Percentiles rank a stretch among this genome's conserved stretches.
phyloP scores from a whole-genome alignment of 1,140 invertebrate genomes.

The Zaprionus capensis region DNA sequence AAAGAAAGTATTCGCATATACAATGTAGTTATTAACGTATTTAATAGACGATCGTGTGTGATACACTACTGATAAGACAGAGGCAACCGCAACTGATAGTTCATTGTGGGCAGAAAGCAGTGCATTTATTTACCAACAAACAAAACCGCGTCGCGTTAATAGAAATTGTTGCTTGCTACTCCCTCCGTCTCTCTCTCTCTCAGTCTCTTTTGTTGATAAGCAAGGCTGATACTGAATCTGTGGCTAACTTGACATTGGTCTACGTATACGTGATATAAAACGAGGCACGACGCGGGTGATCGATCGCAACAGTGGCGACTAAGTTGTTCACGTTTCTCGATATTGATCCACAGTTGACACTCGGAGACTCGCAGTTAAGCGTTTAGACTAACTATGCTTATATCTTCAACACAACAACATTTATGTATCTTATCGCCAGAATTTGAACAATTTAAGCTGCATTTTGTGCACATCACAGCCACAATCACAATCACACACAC shows the following conservation, averaged over 20 bases:
- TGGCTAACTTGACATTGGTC: slow-evolving; percentile 32
- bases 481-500: slow-evolving; percentile 38
- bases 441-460: slow-evolving; percentile 77
- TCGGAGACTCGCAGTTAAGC: slow-evolving; percentile 15
- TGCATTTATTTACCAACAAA: slow-evolving; percentile 45
- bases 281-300: slow-evolving; percentile 14
- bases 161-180: not conserved
- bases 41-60: not conserved
- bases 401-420: slow-evolving; percentile 31
- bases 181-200: not conserved
- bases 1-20: not conserved
- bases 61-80: slow-evolving; percentile 12
- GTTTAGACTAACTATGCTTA: slow-evolving; percentile 17
- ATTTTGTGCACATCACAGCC: slow-evolving; percentile 65
- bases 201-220: slow-evolving; percentile 26
- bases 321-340: slow-evolving; percentile 40
- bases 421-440: slow-evolving; percentile 71
- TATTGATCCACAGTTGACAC: slow-evolving; percentile 45
- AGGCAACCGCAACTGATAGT: slow-evolving; percentile 16
- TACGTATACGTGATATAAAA: slow-evolving; percentile 46
- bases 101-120: slow-evolving; percentile 1
- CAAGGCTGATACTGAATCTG: not conserved
- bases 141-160: slow-evolving; percentile 15
- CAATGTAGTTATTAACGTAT: slow-evolving; percentile 8
- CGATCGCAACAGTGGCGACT: slow-evolving; percentile 35